Evolutionary conservation across 2,113 vertebrate genomes (phyloP), one percentile per base, ranked within the genome.

Genomic region (Cyrtonyx montezumae): DNA sequence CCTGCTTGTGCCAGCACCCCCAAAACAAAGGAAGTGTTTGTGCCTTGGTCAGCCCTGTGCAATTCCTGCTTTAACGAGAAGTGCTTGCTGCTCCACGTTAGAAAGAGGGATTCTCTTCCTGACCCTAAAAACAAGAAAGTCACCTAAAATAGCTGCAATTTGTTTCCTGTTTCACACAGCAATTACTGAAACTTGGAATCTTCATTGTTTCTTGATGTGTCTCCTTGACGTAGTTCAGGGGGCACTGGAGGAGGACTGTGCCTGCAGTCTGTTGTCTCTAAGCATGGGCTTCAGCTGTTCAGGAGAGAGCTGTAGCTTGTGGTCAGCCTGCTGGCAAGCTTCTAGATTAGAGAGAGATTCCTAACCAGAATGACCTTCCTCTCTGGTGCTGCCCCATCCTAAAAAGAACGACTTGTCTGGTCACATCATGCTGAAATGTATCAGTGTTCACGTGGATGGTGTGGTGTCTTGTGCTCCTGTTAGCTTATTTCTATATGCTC

Each of bases 301-400:
- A 9, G 36, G 40, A 62, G 32, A 22, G 30, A 56, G 55, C 30
- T 4, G 0, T 37, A 74, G 26, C 9, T 53, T 81, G 13, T 62
- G 12, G 2, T 36, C 1, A 0, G 18, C 36, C 16, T 58, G 2
- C 70, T 40, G 67, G 15, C n/a, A 45, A 20, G 37, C 19, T 5
- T 11, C 11, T 19, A 34, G 13, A 51, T 76, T n/a, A 37, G 75
- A 28, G 14, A 30, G 30, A 84, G 3, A 9, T 53, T 79, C 58
- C 15, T 34, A 45, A 7, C 13, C 40, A 55, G 11, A 62, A 4
- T 36, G 7, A 16, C 18, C 49, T n/a, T 80, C 51, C 37, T 40
- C 11, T 49, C 46, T 8, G 12, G 7, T 77, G 25, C 62, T 23
- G 3, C 17, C 1, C 6, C 3, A 5, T n/a, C 5, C 5, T 7